phyloP scores from a whole-genome alignment of 2,113 vertebrate genomes.

The cat (Felis catus) region F.catus_Fca126_mat1.0 CM031423.1:19732501-19733000 shows the following conservation, averaged over 20 bases:
- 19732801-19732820: background rate
- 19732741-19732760: background rate
- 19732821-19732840: background rate
- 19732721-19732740: background rate
- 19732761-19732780: background rate
- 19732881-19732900: background rate
- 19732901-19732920: background rate
- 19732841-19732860: background rate
- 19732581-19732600: background rate
- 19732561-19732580: background rate
- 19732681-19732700: background rate
- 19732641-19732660: background rate
- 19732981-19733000: background rate
- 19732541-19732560: background rate
- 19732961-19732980: background rate
- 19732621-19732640: background rate
- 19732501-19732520: background rate
- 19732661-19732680: rapidly evolving
- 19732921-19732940: background rate
- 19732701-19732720: background rate
- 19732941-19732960: background rate
- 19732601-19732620: background rate
- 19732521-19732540: background rate
- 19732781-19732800: rapidly evolving
- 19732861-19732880: background rate